A percentile compares a stretch with the other conserved stretches of the same genome.
These are phyloP conservation scores for Sisor rabdophorus DNA, from an alignment of 2,113 vertebrate genomes.

Conservation along the genomic window DNA sequence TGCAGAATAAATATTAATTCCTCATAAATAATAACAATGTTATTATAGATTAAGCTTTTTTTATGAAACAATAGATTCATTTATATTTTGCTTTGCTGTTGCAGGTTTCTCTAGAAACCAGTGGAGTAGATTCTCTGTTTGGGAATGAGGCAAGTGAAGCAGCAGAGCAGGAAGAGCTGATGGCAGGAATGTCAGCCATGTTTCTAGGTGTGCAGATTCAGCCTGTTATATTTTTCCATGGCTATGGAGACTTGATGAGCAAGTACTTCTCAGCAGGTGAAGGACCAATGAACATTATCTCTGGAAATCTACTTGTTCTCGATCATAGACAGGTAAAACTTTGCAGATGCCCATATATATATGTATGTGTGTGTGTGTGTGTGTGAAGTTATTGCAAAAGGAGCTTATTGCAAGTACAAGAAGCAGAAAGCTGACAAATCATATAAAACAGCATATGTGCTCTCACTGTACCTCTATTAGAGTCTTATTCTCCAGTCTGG, in stretches of 20 bases:
- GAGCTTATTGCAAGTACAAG: too few species aligned
- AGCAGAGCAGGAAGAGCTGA: slow-evolving; percentile 35
- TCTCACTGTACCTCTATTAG: slow-evolving; percentile 2
- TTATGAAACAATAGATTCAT: neutral
- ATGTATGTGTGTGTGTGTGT: too few species aligned
- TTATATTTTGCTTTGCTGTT: neutral
- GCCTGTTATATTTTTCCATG: slow-evolving; percentile 33
- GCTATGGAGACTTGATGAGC: slow-evolving; percentile 35
- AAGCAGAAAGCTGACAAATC: neutral
- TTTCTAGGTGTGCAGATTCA: slow-evolving; percentile 34
- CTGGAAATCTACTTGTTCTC: slow-evolving; percentile 34
- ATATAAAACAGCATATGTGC: neutral
- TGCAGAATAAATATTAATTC: neutral
- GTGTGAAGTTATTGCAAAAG: too few species aligned
- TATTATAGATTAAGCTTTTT: neutral
- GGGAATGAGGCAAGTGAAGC: slow-evolving; percentile 1
- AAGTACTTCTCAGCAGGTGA: slow-evolving; percentile 36
- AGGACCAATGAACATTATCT: slow-evolving; percentile 39
- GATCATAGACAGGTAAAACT: slow-evolving; percentile 29
- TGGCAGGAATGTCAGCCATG: slow-evolving; percentile 44
- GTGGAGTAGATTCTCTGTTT: slow-evolving; percentile 25
- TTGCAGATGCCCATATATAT: neutral
- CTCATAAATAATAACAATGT: too few species aligned
- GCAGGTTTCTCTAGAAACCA: slow-evolving; percentile 25
- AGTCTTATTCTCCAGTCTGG: slow-evolving; percentile 35